Evolutionary conservation across 2,113 vertebrate genomes (phyloP).

Genomic region (Ramphastos sulfuratus): DNA sequence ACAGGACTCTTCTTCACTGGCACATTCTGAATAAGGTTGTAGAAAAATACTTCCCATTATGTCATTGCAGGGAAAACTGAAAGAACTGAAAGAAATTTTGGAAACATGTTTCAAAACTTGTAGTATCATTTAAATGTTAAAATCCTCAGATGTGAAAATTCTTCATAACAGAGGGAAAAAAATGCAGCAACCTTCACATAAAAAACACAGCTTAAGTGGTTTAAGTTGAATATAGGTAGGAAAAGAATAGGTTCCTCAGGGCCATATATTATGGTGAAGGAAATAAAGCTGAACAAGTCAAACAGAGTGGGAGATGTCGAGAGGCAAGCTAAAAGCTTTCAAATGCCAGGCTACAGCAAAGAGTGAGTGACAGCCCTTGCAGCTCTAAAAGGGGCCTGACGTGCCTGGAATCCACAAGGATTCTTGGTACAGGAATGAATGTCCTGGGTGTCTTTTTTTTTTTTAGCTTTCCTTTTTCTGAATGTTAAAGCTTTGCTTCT

Average conservation of each 20-base stretch:
- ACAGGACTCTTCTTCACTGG: conserved; percentile 18
- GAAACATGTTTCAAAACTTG: background rate
- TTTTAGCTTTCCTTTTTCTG: background rate
- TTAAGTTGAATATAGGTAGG: background rate
- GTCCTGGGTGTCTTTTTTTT: background rate
- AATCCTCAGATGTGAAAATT: background rate
- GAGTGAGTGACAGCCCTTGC: conserved; percentile 2
- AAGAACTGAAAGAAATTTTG: background rate
- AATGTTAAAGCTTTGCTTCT: background rate
- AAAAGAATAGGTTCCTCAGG: conserved; percentile 12
- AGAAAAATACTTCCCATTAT: background rate
- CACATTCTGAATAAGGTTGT: background rate
- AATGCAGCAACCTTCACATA: conserved; percentile 10
- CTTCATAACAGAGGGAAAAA: background rate
- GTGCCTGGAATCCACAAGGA: conserved; percentile 25
- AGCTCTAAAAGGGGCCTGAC: background rate
- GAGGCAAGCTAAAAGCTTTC: conserved; percentile 36
- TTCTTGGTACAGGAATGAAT: background rate
- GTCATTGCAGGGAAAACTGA: background rate
- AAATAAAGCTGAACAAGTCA: conserved; percentile 41
- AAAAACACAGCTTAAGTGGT: background rate
- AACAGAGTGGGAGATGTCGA: conserved; percentile 48
- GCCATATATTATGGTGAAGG: conserved; percentile 31
- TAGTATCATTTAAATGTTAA: background rate
- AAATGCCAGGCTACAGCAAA: conserved; percentile 1